Evolutionary conservation across 2,113 vertebrate species (phyloP), one percentile per base, ranked within the genome.

Genomic region (Zosterops lateralis): DNA sequence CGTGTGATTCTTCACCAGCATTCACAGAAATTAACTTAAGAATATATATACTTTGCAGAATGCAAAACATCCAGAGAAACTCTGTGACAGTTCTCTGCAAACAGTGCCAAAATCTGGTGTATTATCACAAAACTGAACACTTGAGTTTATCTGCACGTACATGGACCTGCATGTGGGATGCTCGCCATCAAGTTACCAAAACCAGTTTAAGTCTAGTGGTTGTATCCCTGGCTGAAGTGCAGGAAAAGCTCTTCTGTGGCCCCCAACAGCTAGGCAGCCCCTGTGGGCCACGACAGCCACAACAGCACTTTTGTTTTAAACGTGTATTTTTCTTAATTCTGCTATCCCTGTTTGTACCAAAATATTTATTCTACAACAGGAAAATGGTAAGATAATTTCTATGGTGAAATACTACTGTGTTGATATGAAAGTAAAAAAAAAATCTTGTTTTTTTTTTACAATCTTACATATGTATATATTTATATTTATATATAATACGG

Each of bases 1-100:
- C 22, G 56, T 67, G 67, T 60, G 90, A 53, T 58, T 96, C 83
- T 51, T 11, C 84, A 66, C 93, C 83, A 82, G 85, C 42, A 57
- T 88, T 92, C 93, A 90, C 72, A 89, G 13, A 90, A 78, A 95
- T 96, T 94, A 97, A 92, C 89, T 90, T 90, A 80, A 21, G 91
- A 68, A 92, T 12, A 25, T 25, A 17, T 36, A 16, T 58, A 87
- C 62, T 95, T 90, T 64, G 93, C 19, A 50, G 51, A 86, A 78
- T 1, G 26, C 72, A 70, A 60, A 83, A 51, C 57, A 80, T 44
- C 85, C 1, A 28, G 86, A 24, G 54, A 83, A 72, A 83, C 73
- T 92, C 66, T 60, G 84, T 47, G 68, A 44, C 34, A 79, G 82
- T 32, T 45, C n/a, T 72, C 66, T 72, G 51, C 3, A 48, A 73